These are phyloP conservation scores for Crotophaga sulcirostris DNA, from an alignment of 2,113 vertebrate genomes.

Conservation along the genomic window DNA sequence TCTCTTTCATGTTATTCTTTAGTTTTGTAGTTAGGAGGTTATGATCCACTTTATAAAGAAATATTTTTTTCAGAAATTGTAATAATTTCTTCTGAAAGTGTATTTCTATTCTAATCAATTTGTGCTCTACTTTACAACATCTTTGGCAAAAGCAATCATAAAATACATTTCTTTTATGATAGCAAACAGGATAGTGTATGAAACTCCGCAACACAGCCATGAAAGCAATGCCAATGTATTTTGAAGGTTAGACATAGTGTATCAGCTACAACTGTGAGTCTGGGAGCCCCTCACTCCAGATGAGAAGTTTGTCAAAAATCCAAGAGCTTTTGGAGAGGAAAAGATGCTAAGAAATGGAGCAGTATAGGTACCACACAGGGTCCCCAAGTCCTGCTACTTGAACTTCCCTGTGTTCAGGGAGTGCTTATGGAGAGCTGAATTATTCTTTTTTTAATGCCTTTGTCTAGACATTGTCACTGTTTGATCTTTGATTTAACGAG, in stretches of 20 bases:
- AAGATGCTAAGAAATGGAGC: background rate
- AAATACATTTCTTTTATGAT: background rate
- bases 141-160: background rate
- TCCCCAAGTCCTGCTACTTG: background rate
- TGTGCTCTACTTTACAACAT: background rate
- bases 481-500: background rate
- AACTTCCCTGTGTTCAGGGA: background rate
- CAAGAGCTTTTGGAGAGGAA: background rate
- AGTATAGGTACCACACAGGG: background rate
- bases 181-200: background rate
- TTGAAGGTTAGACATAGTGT: background rate
- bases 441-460: background rate
- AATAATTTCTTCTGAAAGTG: background rate
- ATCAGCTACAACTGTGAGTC: background rate
- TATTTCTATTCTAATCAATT: background rate
- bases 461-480: background rate
- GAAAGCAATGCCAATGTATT: background rate
- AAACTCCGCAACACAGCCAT: background rate
- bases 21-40: background rate
- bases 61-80: rapidly evolving
- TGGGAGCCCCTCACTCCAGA: background rate
- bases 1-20: background rate
- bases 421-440: background rate
- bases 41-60: background rate
- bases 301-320: background rate